Conservation (phyloP, 2,888 invertebrate species). For the Rapana venosa region DNA sequence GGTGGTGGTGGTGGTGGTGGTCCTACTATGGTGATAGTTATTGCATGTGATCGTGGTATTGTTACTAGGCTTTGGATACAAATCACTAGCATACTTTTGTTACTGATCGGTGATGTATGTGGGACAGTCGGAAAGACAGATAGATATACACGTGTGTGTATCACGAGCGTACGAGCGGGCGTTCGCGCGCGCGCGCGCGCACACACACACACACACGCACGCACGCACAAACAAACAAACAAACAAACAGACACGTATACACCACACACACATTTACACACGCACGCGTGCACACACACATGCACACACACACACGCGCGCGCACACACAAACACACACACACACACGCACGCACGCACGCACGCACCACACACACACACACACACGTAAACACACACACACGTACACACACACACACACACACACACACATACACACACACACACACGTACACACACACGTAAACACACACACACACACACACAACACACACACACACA, state of each 20-base stretch:
- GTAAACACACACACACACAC: conserved; percentile 1
- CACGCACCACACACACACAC: no score
- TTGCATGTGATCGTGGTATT: no score
- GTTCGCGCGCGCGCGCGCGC: background rate
- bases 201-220: background rate
- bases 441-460: background rate
- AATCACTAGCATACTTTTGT: no score
- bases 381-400: background rate
- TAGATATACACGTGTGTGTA: background rate
- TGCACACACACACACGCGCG: background rate
- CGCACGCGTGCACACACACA: background rate
- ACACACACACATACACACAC: background rate
- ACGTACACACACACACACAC: background rate
- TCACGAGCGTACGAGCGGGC: background rate
- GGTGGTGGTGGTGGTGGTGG: no score
- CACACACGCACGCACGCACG: no score
- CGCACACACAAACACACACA: background rate
- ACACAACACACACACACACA: background rate
- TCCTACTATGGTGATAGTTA: no score
- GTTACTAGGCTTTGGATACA: no score
- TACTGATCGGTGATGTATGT: background rate
- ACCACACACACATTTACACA: background rate
- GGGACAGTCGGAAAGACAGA: background rate
- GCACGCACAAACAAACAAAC: background rate
- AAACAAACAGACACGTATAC: background rate